phyloP scores from a whole-genome alignment of 1,140 invertebrate genomes.

The Lepidostoma basale region DNA sequence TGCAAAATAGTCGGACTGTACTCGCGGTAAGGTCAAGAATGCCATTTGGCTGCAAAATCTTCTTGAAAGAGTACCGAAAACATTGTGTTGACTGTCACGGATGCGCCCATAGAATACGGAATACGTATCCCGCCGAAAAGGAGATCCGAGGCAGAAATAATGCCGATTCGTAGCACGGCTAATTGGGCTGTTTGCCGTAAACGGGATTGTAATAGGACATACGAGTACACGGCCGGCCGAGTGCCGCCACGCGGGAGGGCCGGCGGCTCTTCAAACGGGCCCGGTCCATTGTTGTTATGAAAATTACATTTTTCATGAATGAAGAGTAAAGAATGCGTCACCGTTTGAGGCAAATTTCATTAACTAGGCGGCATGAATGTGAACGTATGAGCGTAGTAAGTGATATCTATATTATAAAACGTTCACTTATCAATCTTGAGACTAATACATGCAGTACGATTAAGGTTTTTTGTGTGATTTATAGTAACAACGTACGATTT shows the following conservation, averaged over 20 bases:
- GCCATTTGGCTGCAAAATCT: no score
- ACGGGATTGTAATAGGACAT: slow-evolving; percentile 15
- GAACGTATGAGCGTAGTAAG: no score
- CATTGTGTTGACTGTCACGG: slow-evolving; percentile 12
- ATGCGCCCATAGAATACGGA: slow-evolving; percentile 9
- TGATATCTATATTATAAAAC: no score
- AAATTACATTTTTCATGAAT: slow-evolving; percentile 13
- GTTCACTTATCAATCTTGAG: no score
- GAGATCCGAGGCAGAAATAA: slow-evolving; percentile 3
- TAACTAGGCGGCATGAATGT: no score
- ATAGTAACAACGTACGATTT: no score
- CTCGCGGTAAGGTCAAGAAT: no score
- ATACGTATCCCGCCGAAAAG: not conserved
- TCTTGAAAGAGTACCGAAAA: no score
- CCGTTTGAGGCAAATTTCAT: not conserved
- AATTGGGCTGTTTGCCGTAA: slow-evolving; percentile 8
- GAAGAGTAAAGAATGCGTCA: not conserved
- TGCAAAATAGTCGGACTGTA: no score
- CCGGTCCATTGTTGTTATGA: slow-evolving; percentile 6
- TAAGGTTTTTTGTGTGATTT: no score
- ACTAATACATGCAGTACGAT: no score
- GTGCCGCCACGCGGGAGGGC: no score
- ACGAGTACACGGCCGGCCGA: not conserved
- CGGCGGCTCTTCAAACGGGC: slow-evolving; percentile 4
- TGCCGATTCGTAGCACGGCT: slow-evolving; percentile 7